Percentiles rank a stretch among this genome's conserved stretches.
Conservation (phyloP, 2,113 vertebrate species). For the Neodontobutis hainanensis region DNA sequence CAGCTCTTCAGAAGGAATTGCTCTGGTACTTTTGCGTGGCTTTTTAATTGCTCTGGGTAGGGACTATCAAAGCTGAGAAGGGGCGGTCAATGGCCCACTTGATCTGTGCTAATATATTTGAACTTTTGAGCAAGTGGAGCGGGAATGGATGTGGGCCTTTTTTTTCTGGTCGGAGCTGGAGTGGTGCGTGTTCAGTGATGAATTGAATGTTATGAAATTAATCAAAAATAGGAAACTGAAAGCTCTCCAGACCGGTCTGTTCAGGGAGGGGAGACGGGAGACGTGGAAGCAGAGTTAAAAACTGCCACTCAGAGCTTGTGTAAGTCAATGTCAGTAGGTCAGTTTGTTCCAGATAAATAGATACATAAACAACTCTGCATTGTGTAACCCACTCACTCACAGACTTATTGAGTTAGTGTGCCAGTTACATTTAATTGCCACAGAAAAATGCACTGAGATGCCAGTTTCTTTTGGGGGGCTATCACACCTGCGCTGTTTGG, state of each 20-base stretch:
- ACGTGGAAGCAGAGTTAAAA: constrained; percentile 38
- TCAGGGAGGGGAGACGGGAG: constrained; percentile 26
- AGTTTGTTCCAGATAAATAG: constrained; percentile 52
- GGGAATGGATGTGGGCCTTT: constrained; percentile 23
- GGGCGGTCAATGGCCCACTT: constrained; percentile 59
- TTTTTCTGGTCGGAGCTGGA: constrained; percentile 19
- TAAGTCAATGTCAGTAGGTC: constrained; percentile 53
- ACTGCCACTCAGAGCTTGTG: constrained; percentile 50
- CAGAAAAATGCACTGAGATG: neutral
- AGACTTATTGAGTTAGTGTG: constrained; percentile 2
- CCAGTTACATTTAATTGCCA: constrained; percentile 20
- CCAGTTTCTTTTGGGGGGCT: neutral
- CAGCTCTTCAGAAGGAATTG: constrained; percentile 25
- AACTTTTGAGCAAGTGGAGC: constrained; percentile 40
- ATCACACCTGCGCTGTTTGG: too few species aligned
- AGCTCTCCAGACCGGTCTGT: constrained; percentile 22
- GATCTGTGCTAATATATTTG: constrained; percentile 61
- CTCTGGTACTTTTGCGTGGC: constrained; percentile 27
- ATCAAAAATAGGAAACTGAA: constrained; percentile 35
- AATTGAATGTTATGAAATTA: constrained; percentile 42
- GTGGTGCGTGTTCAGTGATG: constrained; percentile 19
- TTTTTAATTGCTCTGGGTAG: constrained; percentile 45
- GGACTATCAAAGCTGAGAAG: constrained; percentile 43
- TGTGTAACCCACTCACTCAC: constrained; percentile 23
- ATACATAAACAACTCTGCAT: constrained; percentile 30